Conservation (phyloP, 2,113 vertebrate species). For the Chroicocephalus ridibundus region DNA sequence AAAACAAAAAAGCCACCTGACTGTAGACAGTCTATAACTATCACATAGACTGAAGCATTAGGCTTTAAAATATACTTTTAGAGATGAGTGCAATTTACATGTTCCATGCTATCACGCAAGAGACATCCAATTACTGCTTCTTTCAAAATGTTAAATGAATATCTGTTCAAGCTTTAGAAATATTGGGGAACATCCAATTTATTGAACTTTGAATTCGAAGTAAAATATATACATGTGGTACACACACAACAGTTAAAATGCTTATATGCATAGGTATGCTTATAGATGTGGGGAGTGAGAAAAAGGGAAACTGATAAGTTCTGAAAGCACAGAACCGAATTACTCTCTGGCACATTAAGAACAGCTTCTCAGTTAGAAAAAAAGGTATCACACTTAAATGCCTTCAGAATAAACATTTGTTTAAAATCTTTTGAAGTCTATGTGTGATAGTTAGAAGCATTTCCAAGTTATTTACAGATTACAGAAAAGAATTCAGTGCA, state of each 20-base stretch:
- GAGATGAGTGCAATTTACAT: not conserved
- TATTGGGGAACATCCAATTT: not conserved
- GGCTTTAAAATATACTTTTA: not conserved
- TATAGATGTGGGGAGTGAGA: not conserved
- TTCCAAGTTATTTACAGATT: not conserved
- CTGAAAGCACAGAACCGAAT: not conserved
- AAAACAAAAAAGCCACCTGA: not conserved
- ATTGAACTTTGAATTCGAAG: not conserved
- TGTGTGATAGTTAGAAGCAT: not conserved
- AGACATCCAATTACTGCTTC: not conserved
- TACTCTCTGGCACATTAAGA: not conserved
- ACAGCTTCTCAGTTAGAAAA: not conserved
- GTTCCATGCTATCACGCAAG: rapidly evolving
- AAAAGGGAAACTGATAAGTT: not conserved
- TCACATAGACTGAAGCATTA: not conserved
- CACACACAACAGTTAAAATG: not conserved
- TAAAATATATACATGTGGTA: not conserved
- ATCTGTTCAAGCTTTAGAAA: not conserved
- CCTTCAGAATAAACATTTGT: not conserved
- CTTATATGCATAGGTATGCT: not conserved
- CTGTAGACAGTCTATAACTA: not conserved
- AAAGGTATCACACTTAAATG: not conserved
- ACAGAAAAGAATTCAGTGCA: not conserved
- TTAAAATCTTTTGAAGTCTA: not conserved
- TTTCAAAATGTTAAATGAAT: not conserved